These are phyloP conservation scores for Zonitis immaculata DNA, from an alignment of 2,888 invertebrate genomes.

Conservation along the genomic window DNA sequence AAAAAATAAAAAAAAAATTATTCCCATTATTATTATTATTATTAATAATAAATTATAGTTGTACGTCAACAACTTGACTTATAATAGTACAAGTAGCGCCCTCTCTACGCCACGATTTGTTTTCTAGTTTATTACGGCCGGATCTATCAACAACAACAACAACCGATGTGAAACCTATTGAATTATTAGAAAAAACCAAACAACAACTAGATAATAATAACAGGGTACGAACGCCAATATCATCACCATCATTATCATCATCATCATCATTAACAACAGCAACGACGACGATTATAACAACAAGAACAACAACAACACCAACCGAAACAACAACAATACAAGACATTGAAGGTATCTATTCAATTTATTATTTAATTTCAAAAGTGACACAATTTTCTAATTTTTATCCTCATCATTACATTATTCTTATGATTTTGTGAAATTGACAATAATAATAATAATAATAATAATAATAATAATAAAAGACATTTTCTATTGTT, in stretches of 20 bases:
- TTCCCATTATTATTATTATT: conserved; percentile 1
- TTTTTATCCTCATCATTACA: neutral
- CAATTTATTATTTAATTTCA: too few relatives aligned
- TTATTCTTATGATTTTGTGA: neutral
- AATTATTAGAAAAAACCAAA: conserved; percentile 74
- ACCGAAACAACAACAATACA: conserved; percentile 48
- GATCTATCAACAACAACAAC: conserved; percentile 61
- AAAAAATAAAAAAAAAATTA: neutral
- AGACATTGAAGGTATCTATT: conserved; percentile 49
- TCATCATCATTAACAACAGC: conserved; percentile 27
- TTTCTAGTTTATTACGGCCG: conserved; percentile 74
- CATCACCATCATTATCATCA: conserved; percentile 33
- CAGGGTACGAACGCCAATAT: conserved; percentile 50
- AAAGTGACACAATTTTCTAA: conserved; percentile 5
- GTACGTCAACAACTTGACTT: too few relatives aligned
- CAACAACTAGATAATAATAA: conserved; percentile 5
- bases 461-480: too few relatives aligned
- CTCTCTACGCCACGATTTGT: too few relatives aligned
- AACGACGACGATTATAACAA: conserved; percentile 47
- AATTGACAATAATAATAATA: too few relatives aligned
- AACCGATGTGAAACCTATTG: conserved; percentile 60
- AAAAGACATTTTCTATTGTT: conserved; percentile 6
- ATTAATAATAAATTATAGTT: too few relatives aligned
- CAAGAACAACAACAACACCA: conserved; percentile 38
- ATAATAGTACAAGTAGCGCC: too few relatives aligned